Evolutionary conservation across 1,140 invertebrate species (phyloP), one percentile per base, ranked within the genome.

Genomic region (Orius laevigatus): DNA sequence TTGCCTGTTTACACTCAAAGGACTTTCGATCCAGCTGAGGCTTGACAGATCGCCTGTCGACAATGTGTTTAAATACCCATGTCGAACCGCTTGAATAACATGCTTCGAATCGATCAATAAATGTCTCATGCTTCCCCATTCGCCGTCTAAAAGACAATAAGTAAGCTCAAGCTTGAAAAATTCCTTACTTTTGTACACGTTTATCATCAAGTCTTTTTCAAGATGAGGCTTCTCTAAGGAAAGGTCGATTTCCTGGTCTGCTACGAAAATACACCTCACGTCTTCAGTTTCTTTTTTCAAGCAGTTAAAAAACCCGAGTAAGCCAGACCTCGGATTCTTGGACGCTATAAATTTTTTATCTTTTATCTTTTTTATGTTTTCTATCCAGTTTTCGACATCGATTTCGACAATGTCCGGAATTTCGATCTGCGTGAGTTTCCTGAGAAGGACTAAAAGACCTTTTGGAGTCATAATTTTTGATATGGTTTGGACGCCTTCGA

Each of bases 51-150:
- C 93, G 52, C 90, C 91, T 56, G 90, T 74, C 3, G 77, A 80
- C 40, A 92, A 59, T 2, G 89, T 79, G 64, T 97, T 96, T 8
- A 97, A 80, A 60, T 90, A 95, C 10, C 92, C 92, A 65, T 95
- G 84, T 57, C 87, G 79, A 38, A 67, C 63, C 54, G 76, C 74
- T 47, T 81, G 63, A 1, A 74, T 73, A 0, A 75, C 69, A 8
- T 67, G 66, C 31, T 74, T 70, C 6, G 64, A 64, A 52, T 84
- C 76, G 46, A 82, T 60, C 19, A 66, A 67, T 39, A 90, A 59
- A 63, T 95, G 89, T 19, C 85, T 71, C 64, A 79, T 89, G 9
- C 74, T 75, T 48, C 92, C 93, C 87, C 88, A 95, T 1, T 52
- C 47, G 14, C 77, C 79, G 58, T 78, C 71, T 31, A 25, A 25